Evolutionary conservation across 2,113 vertebrate species (phyloP).

Genomic region (Phylloscopus trochilus): DNA sequence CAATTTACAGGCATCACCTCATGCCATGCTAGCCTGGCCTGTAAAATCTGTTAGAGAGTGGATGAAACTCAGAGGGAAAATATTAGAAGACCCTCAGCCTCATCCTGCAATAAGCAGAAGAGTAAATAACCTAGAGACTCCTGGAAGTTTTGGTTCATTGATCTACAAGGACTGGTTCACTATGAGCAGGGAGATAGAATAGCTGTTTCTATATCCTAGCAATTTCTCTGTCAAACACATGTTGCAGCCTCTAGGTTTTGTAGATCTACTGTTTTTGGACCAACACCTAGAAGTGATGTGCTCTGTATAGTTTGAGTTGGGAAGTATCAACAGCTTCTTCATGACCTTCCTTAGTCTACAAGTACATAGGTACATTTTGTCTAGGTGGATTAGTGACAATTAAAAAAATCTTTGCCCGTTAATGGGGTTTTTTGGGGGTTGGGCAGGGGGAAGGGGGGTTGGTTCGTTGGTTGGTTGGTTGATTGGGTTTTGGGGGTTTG

Average conservation of each 20-base stretch:
- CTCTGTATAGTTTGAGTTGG: neutral
- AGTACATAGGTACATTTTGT: accelerated
- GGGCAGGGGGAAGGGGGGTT: neutral
- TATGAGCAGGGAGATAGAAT: neutral
- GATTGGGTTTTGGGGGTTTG: neutral
- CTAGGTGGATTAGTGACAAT: neutral
- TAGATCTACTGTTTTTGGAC: neutral
- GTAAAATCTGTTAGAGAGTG: neutral
- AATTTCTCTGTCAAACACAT: neutral
- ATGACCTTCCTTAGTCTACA: neutral
- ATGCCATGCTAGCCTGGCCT: neutral
- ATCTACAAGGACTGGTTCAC: neutral
- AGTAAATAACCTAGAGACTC: neutral
- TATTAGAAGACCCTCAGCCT: neutral
- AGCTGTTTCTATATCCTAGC: neutral
- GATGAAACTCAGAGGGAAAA: neutral
- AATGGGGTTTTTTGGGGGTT: accelerated
- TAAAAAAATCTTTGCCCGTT: neutral
- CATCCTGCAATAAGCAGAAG: neutral
- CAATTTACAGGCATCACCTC: neutral
- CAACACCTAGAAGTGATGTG: neutral
- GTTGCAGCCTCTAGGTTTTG: neutral
- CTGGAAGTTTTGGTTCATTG: neutral
- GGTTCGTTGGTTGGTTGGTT: neutral
- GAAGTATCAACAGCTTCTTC: neutral